These are phyloP conservation scores for Sarcophaga carnaria DNA, from an alignment of 2,888 invertebrate genomes.

Conservation along the genomic window DNA sequence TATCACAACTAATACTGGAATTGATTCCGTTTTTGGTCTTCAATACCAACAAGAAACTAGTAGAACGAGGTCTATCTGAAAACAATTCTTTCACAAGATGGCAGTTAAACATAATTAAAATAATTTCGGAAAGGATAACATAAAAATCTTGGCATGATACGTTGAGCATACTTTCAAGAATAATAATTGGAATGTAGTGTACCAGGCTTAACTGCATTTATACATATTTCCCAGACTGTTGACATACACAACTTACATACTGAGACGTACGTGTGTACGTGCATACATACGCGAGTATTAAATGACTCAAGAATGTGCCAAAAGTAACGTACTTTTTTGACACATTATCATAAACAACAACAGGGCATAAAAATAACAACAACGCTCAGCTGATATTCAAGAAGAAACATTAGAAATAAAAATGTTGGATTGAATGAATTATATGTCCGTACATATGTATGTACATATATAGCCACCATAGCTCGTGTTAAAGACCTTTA, in stretches of 20 bases:
- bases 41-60: too few species aligned
- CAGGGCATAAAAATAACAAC: slow-evolving; percentile 19
- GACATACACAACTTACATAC: slow-evolving; percentile 6
- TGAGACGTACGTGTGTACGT: slow-evolving; percentile 1
- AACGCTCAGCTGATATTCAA: slow-evolving; percentile 11
- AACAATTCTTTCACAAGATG: too few species aligned
- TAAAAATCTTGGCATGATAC: too few species aligned
- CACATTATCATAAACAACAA: slow-evolving; percentile 59
- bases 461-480: too few species aligned
- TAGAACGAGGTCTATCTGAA: too few species aligned
- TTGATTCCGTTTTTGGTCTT: too few species aligned
- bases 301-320: slow-evolving; percentile 64
- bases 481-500: slow-evolving; percentile 27
- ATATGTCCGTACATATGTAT: too few species aligned
- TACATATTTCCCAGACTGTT: slow-evolving; percentile 8
- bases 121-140: too few species aligned
- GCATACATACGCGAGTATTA: background rate
- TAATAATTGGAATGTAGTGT: too few species aligned
- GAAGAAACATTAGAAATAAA: background rate
- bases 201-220: background rate
- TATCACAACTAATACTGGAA: too few species aligned
- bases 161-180: too few species aligned
- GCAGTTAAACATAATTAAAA: too few species aligned
- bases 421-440: background rate
- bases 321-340: slow-evolving; percentile 67